Evolutionary conservation across 2,888 invertebrate genomes (phyloP), one percentile per base, ranked within the genome.

Genomic region (Melanostoma scalare): DNA sequence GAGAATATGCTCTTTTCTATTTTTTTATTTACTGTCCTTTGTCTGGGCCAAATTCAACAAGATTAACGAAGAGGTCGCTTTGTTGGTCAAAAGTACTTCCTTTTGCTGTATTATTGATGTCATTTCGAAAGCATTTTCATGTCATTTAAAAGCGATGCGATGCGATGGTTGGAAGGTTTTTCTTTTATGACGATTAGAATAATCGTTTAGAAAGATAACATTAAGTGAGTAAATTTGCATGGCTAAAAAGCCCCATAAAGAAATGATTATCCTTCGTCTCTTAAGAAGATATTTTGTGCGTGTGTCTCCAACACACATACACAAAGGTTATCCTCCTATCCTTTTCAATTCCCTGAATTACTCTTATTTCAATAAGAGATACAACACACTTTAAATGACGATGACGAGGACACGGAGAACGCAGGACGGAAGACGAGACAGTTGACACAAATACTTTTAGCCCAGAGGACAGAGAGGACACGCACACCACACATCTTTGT

Each of bases 291-390:
- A 79, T 71, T 60, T 58, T 58, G 56, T 75, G 69, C 76, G 60
- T 72, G 65, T 53, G 9, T 58, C 6, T 46, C 6, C 31, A 10
- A 38, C n/a, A 31, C 42, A 40, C 42, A 46, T 9, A 65, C 50
- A 10, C 52, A 69, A 68, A 65, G 71, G 67, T 72, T 65, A 71
- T 71, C 72, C 30, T 38, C 58, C 6, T 4, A 20, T 38, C 56
- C 6, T 46, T 75, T 69, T 74, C 80, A 80, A 71, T 63, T 63
- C 50, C 63, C 52, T 52, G 58, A 75, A 75, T 75, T 71, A 67
- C 80, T 81, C 60, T 65, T 67, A 65, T 65, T 71, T 80, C 80
- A 71, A 75, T 80, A 65, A 75, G 52, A 75, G 71, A 71, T 60
- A 71, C 71, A 40, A 2, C 33, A 58, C 4, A 46, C 58, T 33